Percentiles rank a stretch among this genome's conserved stretches.
Conservation (phyloP, 2,797 vertebrate species). For the Cryptoblepharus egeriae region DNA sequence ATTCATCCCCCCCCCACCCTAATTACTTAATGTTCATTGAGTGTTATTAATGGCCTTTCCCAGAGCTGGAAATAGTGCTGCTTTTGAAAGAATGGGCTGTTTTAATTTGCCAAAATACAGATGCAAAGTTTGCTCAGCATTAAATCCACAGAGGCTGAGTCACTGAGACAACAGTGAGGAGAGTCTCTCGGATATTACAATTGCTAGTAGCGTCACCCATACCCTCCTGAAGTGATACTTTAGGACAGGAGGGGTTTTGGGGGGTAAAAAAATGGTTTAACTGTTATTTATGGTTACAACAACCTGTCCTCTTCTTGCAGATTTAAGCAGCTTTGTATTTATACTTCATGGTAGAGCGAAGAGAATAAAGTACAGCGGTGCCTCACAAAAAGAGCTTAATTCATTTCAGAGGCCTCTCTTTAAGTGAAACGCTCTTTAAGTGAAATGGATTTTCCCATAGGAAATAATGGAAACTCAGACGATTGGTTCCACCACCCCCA, state of each 20-base stretch:
- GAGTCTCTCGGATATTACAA: background rate
- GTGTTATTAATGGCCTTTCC: constrained; percentile 25
- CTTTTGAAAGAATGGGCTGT: accelerated
- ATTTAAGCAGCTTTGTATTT: too few relatives aligned
- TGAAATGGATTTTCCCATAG: too few relatives aligned
- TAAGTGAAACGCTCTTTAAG: too few relatives aligned
- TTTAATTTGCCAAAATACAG: background rate
- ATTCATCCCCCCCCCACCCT: background rate
- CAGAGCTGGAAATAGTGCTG: background rate
- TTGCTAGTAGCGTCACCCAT: background rate
- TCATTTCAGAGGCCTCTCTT: too few relatives aligned
- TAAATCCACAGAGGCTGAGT: background rate
- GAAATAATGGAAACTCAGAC: too few relatives aligned
- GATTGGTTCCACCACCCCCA: too few relatives aligned
- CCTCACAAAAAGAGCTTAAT: too few relatives aligned
- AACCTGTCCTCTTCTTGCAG: background rate
- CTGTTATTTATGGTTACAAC: background rate
- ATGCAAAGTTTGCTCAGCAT: constrained; percentile 7
- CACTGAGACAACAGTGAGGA: background rate
- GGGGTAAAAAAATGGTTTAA: too few relatives aligned
- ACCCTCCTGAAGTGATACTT: too few relatives aligned
- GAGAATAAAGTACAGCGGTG: too few relatives aligned
- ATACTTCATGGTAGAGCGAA: background rate
- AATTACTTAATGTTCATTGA: background rate
- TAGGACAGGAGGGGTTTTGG: too few relatives aligned